Evolutionary conservation across 1,140 invertebrate genomes (phyloP), one percentile per base, ranked within the genome.

Genomic region (Bombus balteatus): DNA sequence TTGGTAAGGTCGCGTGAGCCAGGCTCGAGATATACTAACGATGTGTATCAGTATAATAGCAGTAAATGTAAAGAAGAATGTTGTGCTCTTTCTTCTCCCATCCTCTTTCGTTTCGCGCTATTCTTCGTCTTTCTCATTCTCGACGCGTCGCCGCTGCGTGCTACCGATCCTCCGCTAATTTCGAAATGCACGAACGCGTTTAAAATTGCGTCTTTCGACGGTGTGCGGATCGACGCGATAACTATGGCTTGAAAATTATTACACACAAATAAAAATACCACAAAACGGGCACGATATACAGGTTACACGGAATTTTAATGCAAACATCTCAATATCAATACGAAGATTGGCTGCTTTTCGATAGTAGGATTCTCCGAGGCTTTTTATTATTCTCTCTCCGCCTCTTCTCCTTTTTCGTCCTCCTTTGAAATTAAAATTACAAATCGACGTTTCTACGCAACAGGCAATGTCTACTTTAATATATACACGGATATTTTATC

Each of bases 1-100:
- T 87, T 85, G 72, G 59, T 79, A 84, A 73, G 59, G 80, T 92
- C 75, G 87, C 89, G 83, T 91, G 89, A 34, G 73, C 80, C 72
- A 73, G 13, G 34, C 57, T n/a, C 32, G 22, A 73, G 72, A 13
- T 73, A 62, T 76, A 83, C 77, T 79, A 77, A 83, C 85, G 72
- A 88, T 81, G 78, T 79, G 78, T 68, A 78, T 86, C 87, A 77
- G 75, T 65, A 71, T 86, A 83, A 88, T 77, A 72, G 53, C 70
- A 68, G 72, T 83, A 89, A 80, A 88, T 53, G 80, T 66, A 76
- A 83, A 39, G 43, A 39, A 22, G 37, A 41, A 39, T n/a, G 62
- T 22, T 25, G 37, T 18, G n/a, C 41, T 39, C 39, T 15, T 43
- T 37, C 3, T n/a, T 57, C 74, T 15, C 47, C 2, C 25, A 15